Evolutionary conservation across 2,797 vertebrate species (phyloP).

Genomic region (Taeniopygia guttata): DNA sequence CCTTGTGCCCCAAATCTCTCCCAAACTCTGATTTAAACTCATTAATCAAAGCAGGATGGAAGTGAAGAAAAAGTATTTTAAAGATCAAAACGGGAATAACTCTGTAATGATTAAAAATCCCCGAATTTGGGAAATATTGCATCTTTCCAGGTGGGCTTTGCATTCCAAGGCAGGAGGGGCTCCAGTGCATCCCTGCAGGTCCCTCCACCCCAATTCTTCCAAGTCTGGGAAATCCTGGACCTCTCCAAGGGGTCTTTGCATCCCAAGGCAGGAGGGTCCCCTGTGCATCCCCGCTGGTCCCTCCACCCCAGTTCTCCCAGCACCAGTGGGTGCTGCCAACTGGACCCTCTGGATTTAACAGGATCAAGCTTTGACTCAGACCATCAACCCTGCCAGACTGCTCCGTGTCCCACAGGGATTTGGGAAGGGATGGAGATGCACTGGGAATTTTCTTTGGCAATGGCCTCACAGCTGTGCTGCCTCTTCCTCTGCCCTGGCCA

Average conservation of each 20-base stretch:
- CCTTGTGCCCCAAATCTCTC: background rate
- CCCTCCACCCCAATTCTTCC: background rate
- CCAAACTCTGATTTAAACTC: background rate
- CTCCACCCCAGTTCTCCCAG: background rate
- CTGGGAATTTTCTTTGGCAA: background rate
- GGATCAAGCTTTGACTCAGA: background rate
- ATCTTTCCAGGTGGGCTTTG: no score
- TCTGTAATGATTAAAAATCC: background rate
- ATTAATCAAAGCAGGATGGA: background rate
- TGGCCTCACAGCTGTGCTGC: background rate
- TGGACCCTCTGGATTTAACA: background rate
- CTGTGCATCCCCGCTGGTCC: no score
- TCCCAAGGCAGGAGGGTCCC: background rate
- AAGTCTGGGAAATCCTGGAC: accelerated
- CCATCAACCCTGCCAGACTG: background rate
- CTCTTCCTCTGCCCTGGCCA: background rate
- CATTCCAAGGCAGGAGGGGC: background rate
- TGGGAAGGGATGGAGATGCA: background rate
- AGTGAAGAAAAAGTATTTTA: background rate
- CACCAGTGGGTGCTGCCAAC: background rate
- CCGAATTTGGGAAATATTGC: accelerated
- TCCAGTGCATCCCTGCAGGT: background rate
- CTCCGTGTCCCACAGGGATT: background rate
- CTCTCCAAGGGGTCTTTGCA: accelerated
- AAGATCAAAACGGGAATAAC: background rate